Evolutionary conservation across 2,797 vertebrate species (phyloP).

Genomic region (Notoglanidium macrostoma): DNA sequence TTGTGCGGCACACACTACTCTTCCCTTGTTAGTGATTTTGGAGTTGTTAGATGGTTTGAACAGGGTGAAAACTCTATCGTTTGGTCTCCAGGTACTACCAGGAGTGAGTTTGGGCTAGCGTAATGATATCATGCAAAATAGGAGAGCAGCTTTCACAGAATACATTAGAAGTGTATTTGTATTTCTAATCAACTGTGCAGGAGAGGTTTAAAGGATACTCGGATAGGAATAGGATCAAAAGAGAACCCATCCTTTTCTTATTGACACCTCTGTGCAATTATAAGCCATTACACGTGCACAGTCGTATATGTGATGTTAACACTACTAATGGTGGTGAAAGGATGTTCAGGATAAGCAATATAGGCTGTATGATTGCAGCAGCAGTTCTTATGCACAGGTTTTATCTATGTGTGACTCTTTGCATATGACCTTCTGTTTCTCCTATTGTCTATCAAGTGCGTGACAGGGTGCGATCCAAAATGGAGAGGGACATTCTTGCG

Average conservation of each 20-base stretch:
- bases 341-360: not conserved
- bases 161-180: not conserved
- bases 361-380: not conserved
- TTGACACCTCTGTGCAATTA: not conserved
- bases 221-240: not conserved
- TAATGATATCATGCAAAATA: not conserved
- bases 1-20: not conserved
- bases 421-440: conserved; percentile 16
- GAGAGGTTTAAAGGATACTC: not conserved
- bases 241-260: not conserved
- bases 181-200: not conserved
- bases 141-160: not conserved
- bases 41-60: not conserved
- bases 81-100: not conserved
- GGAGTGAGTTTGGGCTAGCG: not conserved
- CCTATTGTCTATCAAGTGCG: conserved; percentile 74
- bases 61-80: no score
- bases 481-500: conserved; percentile 95
- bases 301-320: not conserved
- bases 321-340: not conserved
- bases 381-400: not conserved
- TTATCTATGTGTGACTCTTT: no score
- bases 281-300: not conserved
- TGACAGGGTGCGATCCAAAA: conserved; percentile 92
- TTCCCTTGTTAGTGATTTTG: not conserved